Evolutionary conservation across 37 sponge, comb jelly and placozoan genomes (phyloP).

Genomic region (Beroe forskalii): DNA sequence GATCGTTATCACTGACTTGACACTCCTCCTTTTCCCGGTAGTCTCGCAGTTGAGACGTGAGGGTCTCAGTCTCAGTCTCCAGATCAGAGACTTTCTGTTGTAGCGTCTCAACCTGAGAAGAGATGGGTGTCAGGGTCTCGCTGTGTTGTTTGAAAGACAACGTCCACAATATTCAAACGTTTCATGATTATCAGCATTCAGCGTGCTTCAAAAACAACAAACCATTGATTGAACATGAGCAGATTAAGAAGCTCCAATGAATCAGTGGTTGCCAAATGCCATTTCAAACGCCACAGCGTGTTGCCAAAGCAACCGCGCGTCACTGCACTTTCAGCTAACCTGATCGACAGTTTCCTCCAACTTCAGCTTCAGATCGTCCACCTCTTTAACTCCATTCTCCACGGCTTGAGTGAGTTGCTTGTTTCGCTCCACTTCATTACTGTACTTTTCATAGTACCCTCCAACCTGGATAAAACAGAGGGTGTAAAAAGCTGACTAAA

Average conservation of each 20-base stretch:
- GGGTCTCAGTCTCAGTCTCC: not conserved
- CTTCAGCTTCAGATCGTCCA: not conserved
- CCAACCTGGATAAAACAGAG: too few relatives aligned
- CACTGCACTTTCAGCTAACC: too few relatives aligned
- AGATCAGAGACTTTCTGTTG: constrained; percentile 2
- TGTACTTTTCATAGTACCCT: constrained; percentile 53
- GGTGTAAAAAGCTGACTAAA: too few relatives aligned
- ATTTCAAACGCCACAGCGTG: too few relatives aligned
- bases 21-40: not conserved
- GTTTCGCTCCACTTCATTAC: constrained; percentile 16
- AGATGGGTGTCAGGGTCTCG: not conserved
- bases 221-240: too few relatives aligned
- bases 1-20: not conserved
- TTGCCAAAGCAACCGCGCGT: too few relatives aligned
- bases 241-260: too few relatives aligned
- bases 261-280: too few relatives aligned
- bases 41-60: not conserved
- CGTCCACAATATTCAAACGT: too few relatives aligned
- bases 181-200: too few relatives aligned
- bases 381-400: not conserved
- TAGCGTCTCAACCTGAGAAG: not conserved
- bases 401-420: not conserved
- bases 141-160: too few relatives aligned
- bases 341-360: not conserved
- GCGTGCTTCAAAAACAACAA: too few relatives aligned